Conservation (phyloP, 2,797 vertebrate species). For the Coreius guichenoti region DNA sequence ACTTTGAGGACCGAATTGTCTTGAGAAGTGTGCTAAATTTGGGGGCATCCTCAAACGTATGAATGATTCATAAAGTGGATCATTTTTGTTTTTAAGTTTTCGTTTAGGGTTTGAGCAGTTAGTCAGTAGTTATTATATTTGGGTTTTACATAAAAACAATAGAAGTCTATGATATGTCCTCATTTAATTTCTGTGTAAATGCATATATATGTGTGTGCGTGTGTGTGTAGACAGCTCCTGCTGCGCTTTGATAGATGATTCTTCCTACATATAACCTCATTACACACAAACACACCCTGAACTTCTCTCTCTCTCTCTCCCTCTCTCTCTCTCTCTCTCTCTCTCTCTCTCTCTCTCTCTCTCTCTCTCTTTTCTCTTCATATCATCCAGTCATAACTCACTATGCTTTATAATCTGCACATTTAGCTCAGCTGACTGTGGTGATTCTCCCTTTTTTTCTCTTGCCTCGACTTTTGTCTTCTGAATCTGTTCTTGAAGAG, state of each 20-base stretch:
- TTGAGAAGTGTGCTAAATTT: constrained; percentile 17
- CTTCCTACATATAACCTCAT: constrained; percentile 25
- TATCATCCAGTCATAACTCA: not conserved
- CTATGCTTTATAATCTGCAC: not conserved
- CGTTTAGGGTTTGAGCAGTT: not conserved
- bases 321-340: no score
- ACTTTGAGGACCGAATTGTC: not conserved
- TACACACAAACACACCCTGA: constrained; percentile 14
- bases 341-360: not conserved
- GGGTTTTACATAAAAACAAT: constrained; percentile 6
- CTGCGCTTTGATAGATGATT: not conserved
- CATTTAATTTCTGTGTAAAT: not conserved
- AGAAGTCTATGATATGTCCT: not conserved
- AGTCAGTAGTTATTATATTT: not conserved
- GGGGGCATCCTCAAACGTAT: not conserved
- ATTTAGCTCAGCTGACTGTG: not conserved
- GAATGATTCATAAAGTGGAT: constrained; percentile 6
- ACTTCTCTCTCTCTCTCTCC: not conserved
- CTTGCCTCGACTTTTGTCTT: constrained; percentile 11
- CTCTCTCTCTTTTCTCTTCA: not conserved
- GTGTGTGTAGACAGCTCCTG: constrained; percentile 11
- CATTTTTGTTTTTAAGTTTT: not conserved
- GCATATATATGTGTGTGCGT: not conserved
- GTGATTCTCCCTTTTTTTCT: not conserved
- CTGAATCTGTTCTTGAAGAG: not conserved